These are phyloP conservation scores for Promerops cafer DNA, from an alignment of 2,113 vertebrate species.

Conservation along the genomic window DNA sequence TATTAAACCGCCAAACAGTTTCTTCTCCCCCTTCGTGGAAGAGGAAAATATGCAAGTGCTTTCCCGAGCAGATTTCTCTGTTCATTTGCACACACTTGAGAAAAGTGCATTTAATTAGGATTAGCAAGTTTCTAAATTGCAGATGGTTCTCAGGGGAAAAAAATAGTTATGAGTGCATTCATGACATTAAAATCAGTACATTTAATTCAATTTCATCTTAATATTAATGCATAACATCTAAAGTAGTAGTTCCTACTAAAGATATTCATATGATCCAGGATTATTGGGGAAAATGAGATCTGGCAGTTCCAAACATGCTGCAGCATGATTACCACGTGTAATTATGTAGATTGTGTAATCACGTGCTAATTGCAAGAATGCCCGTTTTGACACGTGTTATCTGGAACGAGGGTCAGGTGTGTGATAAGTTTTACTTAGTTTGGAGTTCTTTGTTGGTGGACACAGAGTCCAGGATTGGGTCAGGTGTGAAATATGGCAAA, in stretches of 20 bases:
- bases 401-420: not conserved
- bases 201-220: slow-evolving; percentile 63
- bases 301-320: not conserved
- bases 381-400: not conserved
- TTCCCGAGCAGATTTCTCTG: slow-evolving; percentile 41
- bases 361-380: not conserved
- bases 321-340: not conserved
- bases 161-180: slow-evolving; percentile 51
- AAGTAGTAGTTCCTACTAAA: slow-evolving; percentile 30
- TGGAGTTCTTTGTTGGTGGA: not conserved
- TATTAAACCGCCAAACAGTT: not conserved
- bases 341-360: not conserved
- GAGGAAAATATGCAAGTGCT: not conserved
- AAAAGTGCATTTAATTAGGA: slow-evolving; percentile 62
- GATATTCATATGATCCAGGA: not conserved
- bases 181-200: slow-evolving; percentile 64
- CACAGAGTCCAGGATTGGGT: not conserved
- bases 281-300: not conserved
- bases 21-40: not conserved
- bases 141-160: slow-evolving; percentile 63
- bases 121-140: slow-evolving; percentile 57
- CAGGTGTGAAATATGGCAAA: fast-evolving
- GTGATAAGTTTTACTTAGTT: fast-evolving
- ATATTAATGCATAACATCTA: slow-evolving; percentile 50
- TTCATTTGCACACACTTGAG: slow-evolving; percentile 58